Base-by-base conservation (phyloP, 2,797 vertebrate species). In the Xyrichtys novacula region DNA sequence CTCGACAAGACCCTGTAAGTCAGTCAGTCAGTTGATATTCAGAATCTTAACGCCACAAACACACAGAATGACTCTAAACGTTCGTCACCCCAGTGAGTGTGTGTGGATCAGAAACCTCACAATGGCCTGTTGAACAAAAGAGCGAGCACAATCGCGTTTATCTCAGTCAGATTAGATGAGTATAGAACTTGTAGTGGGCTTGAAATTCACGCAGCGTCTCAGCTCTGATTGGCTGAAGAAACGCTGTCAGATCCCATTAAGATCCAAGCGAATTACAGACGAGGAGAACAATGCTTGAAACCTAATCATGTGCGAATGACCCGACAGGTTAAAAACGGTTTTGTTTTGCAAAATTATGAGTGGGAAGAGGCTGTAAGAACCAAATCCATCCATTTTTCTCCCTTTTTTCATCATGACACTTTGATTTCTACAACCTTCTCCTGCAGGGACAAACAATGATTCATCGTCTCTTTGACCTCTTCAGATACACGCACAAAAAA, bases 101-200 rank as follows among this genome's bases (percentile, higher is more conserved):
- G 43, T n/a, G 7, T 17, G n/a, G 83, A 86, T 85, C 79, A 78
- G 48, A 68, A 65, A 53, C 9, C 54, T 23, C 64, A 80, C 70
- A 78, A 86, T 48, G 31, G 63, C 31, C 32, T 20, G 59, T 53
- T 49, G 6, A 67, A 85, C 73, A 78, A 84, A 79, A 80, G 74
- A 73, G 53, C 48, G 54, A 2, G 4, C 43, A 63, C 65, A 67
- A 65, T 58, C 46, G 84, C 59, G 83, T 79, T 31, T 49, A 83
- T 83, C 71, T 69, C 42, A 28, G 66, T 60, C 60, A 65, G 80
- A 80, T 78, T 70, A 78, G 80, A 83, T 26, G 65, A 82, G 53
- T 22, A 7, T 20, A 28, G 61, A 78, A 74, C 46, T 23, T 15
- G 32, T 34, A 4, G 11, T 38, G 52, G 49, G 69, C 47, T 74